phyloP scores from a whole-genome alignment of 2,113 vertebrate species.

The Entosphenus tridentatus region DNA sequence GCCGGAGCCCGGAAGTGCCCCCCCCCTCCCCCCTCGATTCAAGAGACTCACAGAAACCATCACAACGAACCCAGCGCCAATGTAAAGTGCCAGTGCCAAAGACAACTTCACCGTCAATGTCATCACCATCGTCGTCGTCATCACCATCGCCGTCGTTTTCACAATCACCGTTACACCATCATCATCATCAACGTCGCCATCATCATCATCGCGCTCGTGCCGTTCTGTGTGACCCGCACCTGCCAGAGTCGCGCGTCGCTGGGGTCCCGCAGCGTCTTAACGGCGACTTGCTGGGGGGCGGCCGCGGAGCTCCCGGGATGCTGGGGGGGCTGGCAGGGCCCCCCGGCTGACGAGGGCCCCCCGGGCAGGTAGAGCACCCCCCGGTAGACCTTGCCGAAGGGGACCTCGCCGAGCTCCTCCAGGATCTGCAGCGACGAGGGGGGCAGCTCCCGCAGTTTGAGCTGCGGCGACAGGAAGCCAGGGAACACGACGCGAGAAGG shows the following conservation, averaged over 20 bases:
- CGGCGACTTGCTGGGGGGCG: constrained; percentile 72
- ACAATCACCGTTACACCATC: too few relatives aligned
- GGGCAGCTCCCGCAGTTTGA: constrained; percentile 79
- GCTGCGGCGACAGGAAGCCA: constrained; percentile 23
- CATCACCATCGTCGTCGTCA: too few relatives aligned
- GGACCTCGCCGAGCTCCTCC: constrained; percentile 80
- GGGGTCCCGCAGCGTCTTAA: constrained; percentile 81
- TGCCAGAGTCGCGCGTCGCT: constrained; percentile 62
- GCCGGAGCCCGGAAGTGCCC: too few relatives aligned
- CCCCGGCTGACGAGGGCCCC: neutral
- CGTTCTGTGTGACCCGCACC: neutral
- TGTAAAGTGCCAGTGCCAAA: too few relatives aligned
- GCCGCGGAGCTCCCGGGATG: constrained; percentile 33
- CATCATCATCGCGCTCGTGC: too few relatives aligned
- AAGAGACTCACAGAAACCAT: too few relatives aligned
- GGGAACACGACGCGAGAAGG: neutral
- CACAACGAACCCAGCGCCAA: too few relatives aligned
- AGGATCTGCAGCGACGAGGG: constrained; percentile 88
- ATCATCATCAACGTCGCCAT: too few relatives aligned
- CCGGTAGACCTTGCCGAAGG: constrained; percentile 84
- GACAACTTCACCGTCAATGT: too few relatives aligned
- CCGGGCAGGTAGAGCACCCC: constrained; percentile 88
- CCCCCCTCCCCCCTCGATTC: too few relatives aligned
- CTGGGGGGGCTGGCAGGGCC: too few relatives aligned
- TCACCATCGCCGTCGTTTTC: too few relatives aligned